Conservation (phyloP, 2,113 vertebrate genomes). For the Natator depressus region DNA sequence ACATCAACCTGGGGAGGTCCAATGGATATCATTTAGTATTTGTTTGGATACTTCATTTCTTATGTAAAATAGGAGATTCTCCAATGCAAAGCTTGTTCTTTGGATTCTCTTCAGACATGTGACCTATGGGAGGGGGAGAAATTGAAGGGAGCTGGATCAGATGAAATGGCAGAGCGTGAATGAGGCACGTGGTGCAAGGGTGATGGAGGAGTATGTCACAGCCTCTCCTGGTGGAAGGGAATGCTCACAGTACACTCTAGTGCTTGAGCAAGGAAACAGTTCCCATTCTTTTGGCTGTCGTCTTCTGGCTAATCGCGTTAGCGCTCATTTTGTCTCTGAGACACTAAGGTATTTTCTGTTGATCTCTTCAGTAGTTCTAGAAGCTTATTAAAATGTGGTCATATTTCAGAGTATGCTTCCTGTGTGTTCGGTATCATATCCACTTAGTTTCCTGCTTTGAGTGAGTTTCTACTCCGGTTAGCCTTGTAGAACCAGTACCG, state of each 20-base stretch:
- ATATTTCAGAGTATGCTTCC: not conserved
- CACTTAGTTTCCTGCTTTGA: not conserved
- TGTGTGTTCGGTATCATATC: not conserved
- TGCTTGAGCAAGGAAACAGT: not conserved
- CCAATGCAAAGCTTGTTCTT: not conserved
- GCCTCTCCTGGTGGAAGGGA: not conserved
- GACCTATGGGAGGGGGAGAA: rapidly evolving
- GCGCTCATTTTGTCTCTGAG: not conserved
- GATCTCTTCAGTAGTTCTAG: not conserved
- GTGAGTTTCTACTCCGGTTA: not conserved
- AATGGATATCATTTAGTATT: not conserved
- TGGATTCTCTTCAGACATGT: rapidly evolving
- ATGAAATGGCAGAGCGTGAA: not conserved
- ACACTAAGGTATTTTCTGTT: not conserved
- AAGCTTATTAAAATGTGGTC: not conserved
- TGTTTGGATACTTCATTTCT: not conserved
- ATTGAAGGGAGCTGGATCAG: not conserved
- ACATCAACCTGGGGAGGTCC: not conserved
- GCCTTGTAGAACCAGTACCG: not conserved
- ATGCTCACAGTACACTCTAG: not conserved
- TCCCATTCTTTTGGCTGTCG: not conserved
- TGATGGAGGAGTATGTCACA: not conserved
- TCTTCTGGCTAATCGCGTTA: not conserved
- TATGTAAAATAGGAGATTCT: not conserved
- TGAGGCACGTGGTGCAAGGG: not conserved